A percentile compares a stretch with the other conserved stretches of the same genome.
phyloP scores from a whole-genome alignment of 2,888 invertebrate genomes.

The Trilocha varians region DNA sequence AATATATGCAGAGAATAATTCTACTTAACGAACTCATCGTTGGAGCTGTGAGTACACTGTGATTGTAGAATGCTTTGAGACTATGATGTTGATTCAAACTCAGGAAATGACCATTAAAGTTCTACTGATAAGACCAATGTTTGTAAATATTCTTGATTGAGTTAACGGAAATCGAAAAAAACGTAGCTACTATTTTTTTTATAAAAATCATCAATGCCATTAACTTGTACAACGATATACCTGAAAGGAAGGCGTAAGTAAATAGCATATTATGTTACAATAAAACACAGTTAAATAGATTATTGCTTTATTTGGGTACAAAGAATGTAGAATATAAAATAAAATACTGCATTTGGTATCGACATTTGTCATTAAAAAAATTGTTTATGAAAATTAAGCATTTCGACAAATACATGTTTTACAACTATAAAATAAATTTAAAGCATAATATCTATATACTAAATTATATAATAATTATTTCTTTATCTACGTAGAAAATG shows the following conservation, averaged over 20 bases:
- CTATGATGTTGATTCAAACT: conserved; percentile 9
- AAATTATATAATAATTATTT: conserved; percentile 40
- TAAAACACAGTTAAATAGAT: conserved; percentile 23
- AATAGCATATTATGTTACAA: neutral
- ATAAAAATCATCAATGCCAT: neutral
- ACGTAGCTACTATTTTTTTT: neutral
- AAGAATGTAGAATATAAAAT: conserved; percentile 71
- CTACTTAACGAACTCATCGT: conserved; percentile 30
- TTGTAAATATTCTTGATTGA: conserved; percentile 34
- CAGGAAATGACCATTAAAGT: conserved; percentile 28
- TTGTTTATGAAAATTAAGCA: conserved; percentile 70
- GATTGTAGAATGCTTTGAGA: neutral
- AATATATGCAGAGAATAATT: conserved; percentile 24
- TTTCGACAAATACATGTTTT: conserved; percentile 64
- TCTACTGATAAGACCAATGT: conserved; percentile 38
- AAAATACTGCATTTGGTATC: conserved; percentile 73
- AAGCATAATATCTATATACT: conserved; percentile 63
- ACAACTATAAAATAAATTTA: conserved; percentile 66
- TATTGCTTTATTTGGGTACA: conserved; percentile 71
- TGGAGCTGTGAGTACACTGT: conserved; percentile 13
- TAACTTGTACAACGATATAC: neutral
- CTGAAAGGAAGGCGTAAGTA: neutral
- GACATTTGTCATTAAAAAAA: conserved; percentile 64
- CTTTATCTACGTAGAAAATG: conserved; percentile 67
- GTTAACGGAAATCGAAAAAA: conserved; percentile 20